Evolutionary conservation across 2,888 invertebrate genomes (phyloP).

Genomic region (Pollenia griseotomentosa): DNA sequence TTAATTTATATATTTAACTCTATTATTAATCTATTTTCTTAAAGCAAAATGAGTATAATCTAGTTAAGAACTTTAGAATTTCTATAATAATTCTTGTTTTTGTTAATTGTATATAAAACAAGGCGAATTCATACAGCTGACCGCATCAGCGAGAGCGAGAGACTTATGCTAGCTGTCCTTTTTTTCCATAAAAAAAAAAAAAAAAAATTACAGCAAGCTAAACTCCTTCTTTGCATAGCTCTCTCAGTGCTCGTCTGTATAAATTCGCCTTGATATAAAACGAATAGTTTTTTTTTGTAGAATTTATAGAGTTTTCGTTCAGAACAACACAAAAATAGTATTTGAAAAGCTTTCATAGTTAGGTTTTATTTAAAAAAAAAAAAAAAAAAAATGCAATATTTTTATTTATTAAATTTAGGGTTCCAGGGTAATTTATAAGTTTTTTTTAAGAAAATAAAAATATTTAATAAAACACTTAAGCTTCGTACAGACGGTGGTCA

Average conservation of each 20-base stretch:
- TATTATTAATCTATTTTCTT: constrained; percentile 8
- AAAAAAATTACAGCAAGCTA: no score
- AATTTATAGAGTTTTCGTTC: constrained; percentile 54
- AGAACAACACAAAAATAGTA: constrained; percentile 43
- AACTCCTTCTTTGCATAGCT: no score
- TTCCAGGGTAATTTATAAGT: constrained; percentile 51
- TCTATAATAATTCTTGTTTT: constrained; percentile 35
- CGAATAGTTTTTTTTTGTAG: constrained; percentile 4
- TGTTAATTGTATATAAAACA: constrained; percentile 22
- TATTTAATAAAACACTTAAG: not conserved
- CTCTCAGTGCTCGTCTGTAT: no score
- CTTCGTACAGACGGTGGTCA: no score
- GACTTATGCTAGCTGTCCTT: no score
- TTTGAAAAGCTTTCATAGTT: constrained; percentile 66
- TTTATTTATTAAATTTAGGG: constrained; percentile 14
- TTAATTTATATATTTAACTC: not conserved
- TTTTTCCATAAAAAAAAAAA: no score
- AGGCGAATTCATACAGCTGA: not conserved
- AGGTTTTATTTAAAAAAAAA: constrained; percentile 6
- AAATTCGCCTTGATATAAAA: not conserved
- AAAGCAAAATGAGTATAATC: constrained; percentile 72
- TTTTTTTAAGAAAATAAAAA: constrained; percentile 39
- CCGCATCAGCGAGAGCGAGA: no score
- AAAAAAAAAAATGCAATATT: not conserved
- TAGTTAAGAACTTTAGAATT: constrained; percentile 62